These are phyloP conservation scores for Peribatodes rhomboidaria DNA, from an alignment of 2,888 invertebrate species.

Conservation along the genomic window DNA sequence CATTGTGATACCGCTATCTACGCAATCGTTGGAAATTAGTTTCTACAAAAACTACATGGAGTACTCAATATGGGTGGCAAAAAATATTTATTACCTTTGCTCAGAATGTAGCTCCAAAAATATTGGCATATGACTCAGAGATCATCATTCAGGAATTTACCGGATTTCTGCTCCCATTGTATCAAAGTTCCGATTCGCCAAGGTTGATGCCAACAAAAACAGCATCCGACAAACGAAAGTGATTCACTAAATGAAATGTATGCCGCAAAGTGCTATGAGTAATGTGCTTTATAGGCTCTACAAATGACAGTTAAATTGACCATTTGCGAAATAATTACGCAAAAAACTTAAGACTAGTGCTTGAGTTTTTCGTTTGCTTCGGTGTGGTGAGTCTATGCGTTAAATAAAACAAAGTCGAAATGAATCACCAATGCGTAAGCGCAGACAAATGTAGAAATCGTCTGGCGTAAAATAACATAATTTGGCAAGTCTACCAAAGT, in stretches of 20 bases:
- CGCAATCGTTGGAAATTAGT: too few species aligned
- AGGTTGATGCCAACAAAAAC: slow-evolving; percentile 45
- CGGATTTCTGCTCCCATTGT: slow-evolving; percentile 51
- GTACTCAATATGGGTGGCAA: too few species aligned
- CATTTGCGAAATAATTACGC: slow-evolving; percentile 36
- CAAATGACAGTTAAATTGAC: slow-evolving; percentile 38
- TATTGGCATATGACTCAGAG: slow-evolving; percentile 36
- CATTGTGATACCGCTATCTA: too few species aligned
- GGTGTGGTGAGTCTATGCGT: slow-evolving; percentile 7
- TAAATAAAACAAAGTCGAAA: background rate
- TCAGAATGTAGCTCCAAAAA: background rate
- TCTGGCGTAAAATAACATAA: background rate
- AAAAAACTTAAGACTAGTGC: slow-evolving; percentile 29
- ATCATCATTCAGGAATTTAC: slow-evolving; percentile 43
- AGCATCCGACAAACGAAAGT: slow-evolving; percentile 57
- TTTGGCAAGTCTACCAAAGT: background rate
- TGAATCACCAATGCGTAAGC: slow-evolving; percentile 17
- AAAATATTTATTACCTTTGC: too few species aligned
- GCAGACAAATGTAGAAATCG: background rate
- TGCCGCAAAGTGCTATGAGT: slow-evolving; percentile 48
- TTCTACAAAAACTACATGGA: too few species aligned
- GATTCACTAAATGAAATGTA: slow-evolving; percentile 58
- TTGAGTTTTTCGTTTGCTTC: slow-evolving; percentile 5
- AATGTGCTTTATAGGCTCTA: slow-evolving; percentile 38
- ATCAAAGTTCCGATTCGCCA: slow-evolving; percentile 52